Evolutionary conservation across 2,797 vertebrate species (phyloP).

Genomic region (Typhlichthys subterraneus): DNA sequence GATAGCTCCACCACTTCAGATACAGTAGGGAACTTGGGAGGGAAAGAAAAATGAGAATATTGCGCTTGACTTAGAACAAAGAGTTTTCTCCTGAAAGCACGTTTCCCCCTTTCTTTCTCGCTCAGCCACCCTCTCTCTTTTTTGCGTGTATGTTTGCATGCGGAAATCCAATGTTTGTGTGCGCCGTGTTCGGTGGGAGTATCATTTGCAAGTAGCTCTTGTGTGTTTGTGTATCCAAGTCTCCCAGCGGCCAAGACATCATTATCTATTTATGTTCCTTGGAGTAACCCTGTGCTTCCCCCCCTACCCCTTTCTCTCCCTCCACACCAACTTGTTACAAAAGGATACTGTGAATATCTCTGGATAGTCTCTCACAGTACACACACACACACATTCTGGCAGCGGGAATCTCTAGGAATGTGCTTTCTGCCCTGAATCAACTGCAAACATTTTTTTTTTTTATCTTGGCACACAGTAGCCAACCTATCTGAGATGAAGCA

Average conservation of each 20-base stretch:
- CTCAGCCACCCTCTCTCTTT: background rate
- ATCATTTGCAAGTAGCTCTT: conserved; percentile 48
- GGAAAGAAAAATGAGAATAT: too few species aligned
- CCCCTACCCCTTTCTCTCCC: conserved; percentile 6
- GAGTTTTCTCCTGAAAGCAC: background rate
- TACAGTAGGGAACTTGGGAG: too few species aligned
- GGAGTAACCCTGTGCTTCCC: conserved; percentile 23
- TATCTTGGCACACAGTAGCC: background rate
- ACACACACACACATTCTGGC: conserved; percentile 19
- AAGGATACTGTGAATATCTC: conserved; percentile 18
- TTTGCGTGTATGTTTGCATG: conserved; percentile 29
- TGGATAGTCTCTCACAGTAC: conserved; percentile 28
- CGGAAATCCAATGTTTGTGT: conserved; percentile 19
- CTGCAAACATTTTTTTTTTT: conserved; percentile 7
- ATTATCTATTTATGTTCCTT: conserved; percentile 62
- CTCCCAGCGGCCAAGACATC: conserved; percentile 31
- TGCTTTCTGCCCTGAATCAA: background rate
- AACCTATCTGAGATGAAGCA: background rate
- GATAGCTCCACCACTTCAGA: too few species aligned
- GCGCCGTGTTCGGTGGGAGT: conserved; percentile 41
- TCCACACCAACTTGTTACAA: conserved; percentile 30
- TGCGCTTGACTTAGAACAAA: too few species aligned
- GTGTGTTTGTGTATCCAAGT: conserved; percentile 22
- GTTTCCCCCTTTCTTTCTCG: background rate
- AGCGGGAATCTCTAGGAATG: conserved; percentile 12